Conservation (phyloP, 2,888 invertebrate genomes). For the Drosophila demipolita region DNA sequence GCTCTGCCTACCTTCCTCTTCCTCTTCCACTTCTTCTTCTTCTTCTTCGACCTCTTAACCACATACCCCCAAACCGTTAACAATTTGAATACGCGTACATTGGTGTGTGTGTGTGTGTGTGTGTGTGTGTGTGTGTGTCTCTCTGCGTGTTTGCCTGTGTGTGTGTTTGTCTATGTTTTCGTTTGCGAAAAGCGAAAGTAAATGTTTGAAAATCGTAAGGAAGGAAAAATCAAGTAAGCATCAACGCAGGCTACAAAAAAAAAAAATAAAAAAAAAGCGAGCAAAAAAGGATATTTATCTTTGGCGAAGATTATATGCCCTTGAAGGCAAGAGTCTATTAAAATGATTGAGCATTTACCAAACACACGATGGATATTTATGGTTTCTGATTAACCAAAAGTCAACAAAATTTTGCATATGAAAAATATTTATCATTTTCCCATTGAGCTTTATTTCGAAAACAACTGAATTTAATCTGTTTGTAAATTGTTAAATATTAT, state of each 20-base stretch:
- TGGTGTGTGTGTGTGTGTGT: conserved; percentile 32
- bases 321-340: conserved; percentile 51
- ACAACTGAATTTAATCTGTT: conserved; percentile 7
- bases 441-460: neutral
- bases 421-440: conserved; percentile 32
- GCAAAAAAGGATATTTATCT: conserved; percentile 51
- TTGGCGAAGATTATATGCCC: conserved; percentile 59
- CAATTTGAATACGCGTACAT: conserved; percentile 70
- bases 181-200: conserved; percentile 78
- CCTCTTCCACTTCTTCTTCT: conserved; percentile 4
- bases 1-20: conserved; percentile 38
- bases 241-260: conserved; percentile 40
- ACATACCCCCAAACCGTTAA: conserved; percentile 25
- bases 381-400: conserved; percentile 27
- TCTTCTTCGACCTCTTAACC: neutral
- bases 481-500: neutral
- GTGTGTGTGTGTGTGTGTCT: conserved; percentile 41
- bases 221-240: conserved; percentile 78
- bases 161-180: conserved; percentile 72
- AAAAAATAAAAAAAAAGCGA: conserved; percentile 10
- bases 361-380: conserved; percentile 40
- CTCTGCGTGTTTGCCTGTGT: conserved; percentile 20
- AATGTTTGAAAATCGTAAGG: conserved; percentile 81
- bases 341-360: conserved; percentile 55
- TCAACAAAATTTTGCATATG: conserved; percentile 24